Percentiles rank a stretch among this genome's conserved stretches.
Evolutionary conservation across 2,113 vertebrate species (phyloP).

Genomic region (Campylorhamphus procurvoides): DNA sequence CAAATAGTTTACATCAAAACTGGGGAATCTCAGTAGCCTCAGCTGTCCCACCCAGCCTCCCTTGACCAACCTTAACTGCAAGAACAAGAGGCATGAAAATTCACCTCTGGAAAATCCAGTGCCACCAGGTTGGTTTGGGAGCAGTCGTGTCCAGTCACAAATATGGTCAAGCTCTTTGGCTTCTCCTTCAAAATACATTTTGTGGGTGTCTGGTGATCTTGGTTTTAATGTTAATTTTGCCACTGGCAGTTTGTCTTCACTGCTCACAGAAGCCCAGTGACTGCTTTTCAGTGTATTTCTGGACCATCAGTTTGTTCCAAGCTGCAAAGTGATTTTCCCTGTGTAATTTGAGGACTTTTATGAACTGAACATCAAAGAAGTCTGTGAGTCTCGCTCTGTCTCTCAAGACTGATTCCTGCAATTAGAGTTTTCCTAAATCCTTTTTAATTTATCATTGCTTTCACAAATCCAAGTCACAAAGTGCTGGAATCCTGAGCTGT

Average conservation of each 20-base stretch:
- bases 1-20: not conserved
- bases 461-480: slow-evolving; percentile 36
- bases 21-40: not conserved
- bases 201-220: not conserved
- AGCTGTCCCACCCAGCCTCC: not conserved
- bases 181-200: not conserved
- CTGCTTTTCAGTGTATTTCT: slow-evolving; percentile 35
- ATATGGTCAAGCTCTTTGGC: not conserved
- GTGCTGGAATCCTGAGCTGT: not conserved
- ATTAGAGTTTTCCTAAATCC: slow-evolving; percentile 64
- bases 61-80: not conserved
- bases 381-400: not conserved
- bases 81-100: not conserved
- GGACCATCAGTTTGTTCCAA: slow-evolving; percentile 60
- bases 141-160: not conserved
- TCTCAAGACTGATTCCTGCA: slow-evolving; percentile 62
- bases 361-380: slow-evolving; percentile 71
- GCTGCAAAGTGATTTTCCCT: slow-evolving; percentile 69
- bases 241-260: slow-evolving; percentile 46
- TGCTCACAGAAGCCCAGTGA: slow-evolving; percentile 1
- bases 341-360: slow-evolving; percentile 69
- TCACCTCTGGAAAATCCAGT: not conserved
- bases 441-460: slow-evolving; percentile 60
- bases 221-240: slow-evolving; percentile 47
- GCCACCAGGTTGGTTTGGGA: not conserved